A percentile compares a stretch with the other conserved stretches of the same genome.
Conservation (phyloP, 2,113 vertebrate species). For the Haliaeetus leucogaster region DNA sequence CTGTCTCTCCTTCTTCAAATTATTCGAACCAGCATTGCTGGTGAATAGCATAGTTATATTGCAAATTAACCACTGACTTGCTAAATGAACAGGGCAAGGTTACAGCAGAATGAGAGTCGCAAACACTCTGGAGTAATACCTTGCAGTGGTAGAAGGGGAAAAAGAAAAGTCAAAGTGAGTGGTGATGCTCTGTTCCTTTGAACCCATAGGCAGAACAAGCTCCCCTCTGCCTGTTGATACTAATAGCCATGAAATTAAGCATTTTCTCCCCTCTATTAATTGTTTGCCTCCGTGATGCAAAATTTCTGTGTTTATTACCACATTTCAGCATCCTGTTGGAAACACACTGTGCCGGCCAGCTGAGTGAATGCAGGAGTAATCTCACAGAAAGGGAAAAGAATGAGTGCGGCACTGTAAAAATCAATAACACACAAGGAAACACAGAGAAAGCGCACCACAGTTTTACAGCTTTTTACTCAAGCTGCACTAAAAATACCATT, state of each 20-base stretch:
- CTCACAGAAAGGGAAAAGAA: neutral
- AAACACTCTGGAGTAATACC: neutral
- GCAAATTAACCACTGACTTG: neutral
- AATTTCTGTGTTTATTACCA: neutral
- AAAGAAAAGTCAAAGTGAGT: neutral
- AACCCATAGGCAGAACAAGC: rapidly evolving
- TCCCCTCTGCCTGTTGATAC: neutral
- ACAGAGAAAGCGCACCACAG: rapidly evolving
- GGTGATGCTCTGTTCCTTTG: neutral
- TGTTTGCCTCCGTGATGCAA: neutral
- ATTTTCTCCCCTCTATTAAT: neutral
- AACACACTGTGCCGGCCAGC: neutral
- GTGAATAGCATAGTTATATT: neutral
- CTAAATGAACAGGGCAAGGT: neutral
- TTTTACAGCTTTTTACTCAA: neutral
- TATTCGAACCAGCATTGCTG: neutral
- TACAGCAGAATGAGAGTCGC: neutral
- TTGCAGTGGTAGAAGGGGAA: neutral
- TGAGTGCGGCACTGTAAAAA: neutral
- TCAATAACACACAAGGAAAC: neutral
- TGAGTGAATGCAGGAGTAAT: neutral
- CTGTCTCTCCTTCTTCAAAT: neutral
- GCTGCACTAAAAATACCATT: neutral
- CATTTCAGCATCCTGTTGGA: neutral
- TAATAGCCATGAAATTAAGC: neutral